These are phyloP conservation scores for Diorhabda elongata DNA, from an alignment of 1,140 invertebrate genomes.

Conservation along the genomic window DNA sequence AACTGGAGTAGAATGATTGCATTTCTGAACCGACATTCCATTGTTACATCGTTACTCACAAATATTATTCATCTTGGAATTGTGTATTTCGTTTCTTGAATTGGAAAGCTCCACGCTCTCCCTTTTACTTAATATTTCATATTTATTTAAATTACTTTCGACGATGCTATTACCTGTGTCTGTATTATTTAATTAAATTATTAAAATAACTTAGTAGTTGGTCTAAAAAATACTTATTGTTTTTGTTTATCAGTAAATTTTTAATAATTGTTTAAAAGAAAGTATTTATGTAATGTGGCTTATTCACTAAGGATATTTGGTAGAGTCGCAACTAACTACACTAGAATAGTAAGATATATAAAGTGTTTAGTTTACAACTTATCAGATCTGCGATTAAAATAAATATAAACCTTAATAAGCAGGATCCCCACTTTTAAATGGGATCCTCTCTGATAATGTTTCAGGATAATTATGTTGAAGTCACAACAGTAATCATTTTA, in stretches of 20 bases:
- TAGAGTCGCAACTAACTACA: too few species aligned
- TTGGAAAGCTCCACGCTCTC: slow-evolving; percentile 20
- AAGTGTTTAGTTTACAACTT: too few species aligned
- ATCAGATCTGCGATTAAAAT: too few species aligned
- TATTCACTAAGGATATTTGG: too few species aligned
- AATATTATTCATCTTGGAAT: slow-evolving; percentile 38
- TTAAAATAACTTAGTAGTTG: too few species aligned
- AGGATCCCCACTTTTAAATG: background rate
- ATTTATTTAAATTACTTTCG: slow-evolving; percentile 37
- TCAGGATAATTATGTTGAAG: slow-evolving; percentile 9
- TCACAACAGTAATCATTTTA: slow-evolving; percentile 6
- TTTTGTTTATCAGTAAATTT: too few species aligned
- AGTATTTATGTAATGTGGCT: too few species aligned
- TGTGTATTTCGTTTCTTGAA: background rate
- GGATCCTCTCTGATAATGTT: background rate
- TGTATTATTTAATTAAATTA: background rate
- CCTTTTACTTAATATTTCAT: slow-evolving; percentile 37
- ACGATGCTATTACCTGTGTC: background rate
- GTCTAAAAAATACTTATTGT: too few species aligned
- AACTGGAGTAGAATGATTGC: slow-evolving; percentile 50
- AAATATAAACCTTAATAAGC: too few species aligned
- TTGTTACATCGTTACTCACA: slow-evolving; percentile 40
- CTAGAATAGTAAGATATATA: too few species aligned
- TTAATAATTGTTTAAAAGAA: too few species aligned
- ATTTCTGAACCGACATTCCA: slow-evolving; percentile 40